Percentiles rank a stretch among this genome's conserved stretches.
Conservation (phyloP, 2,113 vertebrate species). For the Myodes glareolus region DNA sequence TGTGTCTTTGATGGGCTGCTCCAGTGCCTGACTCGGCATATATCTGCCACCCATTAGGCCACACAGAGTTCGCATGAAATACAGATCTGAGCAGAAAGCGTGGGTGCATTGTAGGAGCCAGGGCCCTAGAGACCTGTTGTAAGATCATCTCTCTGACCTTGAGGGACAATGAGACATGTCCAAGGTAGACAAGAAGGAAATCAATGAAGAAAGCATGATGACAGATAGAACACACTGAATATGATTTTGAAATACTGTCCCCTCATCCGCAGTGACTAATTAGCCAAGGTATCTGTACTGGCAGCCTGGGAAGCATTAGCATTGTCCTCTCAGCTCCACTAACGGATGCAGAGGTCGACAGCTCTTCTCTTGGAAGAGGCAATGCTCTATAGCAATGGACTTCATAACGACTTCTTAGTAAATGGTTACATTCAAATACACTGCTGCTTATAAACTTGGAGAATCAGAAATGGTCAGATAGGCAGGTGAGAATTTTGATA, state of each 20-base stretch:
- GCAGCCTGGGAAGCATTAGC: neutral
- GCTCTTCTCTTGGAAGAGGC: neutral
- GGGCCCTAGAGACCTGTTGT: neutral
- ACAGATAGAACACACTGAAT: neutral
- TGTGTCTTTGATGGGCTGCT: constrained; percentile 67
- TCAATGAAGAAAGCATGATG: neutral
- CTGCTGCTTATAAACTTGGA: neutral
- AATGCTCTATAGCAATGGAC: neutral
- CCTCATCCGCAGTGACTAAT: neutral
- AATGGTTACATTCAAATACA: neutral
- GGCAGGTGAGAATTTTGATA: neutral
- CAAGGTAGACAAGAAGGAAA: neutral
- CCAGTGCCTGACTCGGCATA: constrained; percentile 23
- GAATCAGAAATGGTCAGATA: neutral
- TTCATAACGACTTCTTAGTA: neutral
- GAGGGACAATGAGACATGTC: neutral
- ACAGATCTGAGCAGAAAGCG: neutral
- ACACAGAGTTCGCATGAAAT: neutral
- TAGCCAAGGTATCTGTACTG: neutral
- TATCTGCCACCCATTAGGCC: neutral
- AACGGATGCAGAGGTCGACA: neutral
- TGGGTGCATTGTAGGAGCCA: neutral
- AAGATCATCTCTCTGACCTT: neutral
- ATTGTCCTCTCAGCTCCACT: neutral
- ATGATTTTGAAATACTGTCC: neutral